Evolutionary conservation across 1,140 invertebrate genomes (phyloP), one percentile per base, ranked within the genome.

Genomic region (Neomicropteryx cornuta): DNA sequence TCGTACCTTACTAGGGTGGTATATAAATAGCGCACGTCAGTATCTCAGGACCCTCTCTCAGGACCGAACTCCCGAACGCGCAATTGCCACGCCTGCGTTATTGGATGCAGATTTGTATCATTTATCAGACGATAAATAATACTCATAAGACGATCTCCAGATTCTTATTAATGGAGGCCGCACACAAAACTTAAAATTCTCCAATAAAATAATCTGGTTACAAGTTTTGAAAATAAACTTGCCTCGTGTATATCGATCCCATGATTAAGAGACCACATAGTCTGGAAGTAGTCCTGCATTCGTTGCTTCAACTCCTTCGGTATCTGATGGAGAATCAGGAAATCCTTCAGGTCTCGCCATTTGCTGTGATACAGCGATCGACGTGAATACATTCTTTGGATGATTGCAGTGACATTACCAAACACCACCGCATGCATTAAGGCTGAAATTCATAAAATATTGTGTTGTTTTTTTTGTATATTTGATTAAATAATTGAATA

Each of bases 401-500:
- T 97, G 51, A 99, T 98, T n/a, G 95, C 94, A 3, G 94, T 97
- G 31, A 98, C 94, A 66, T 98, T 98, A 54, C 96, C 96, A 58
- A 99, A 99, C 8, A 99, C 94, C 22, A 95, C 92, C 10, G 96
- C 96, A 59, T 97, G 95, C 92, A 98, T 95, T 44, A 99, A 69
- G 22, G 95, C 87, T 93, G 62, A 27, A 54, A 58, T 44, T 2
- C 18, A 22, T 5, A 18, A 38, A 33, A 29, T 13, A 29, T 30
- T 19, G 20, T 39, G 38, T n/a, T n/a, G n/a, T n/a, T n/a, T n/a
- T n/a, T n/a, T 38, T 41, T 10, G 33, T 23, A 21, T 23, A 20
- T 18, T 27, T 13, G 3, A 11, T 10, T 36, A 35, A 33, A 32
- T 38, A 38, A 28, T 27, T 18, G 23, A 16, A 41, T 38, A 36